Conservation (phyloP, 2,113 vertebrate species). For the Odontophorus gujanensis region DNA sequence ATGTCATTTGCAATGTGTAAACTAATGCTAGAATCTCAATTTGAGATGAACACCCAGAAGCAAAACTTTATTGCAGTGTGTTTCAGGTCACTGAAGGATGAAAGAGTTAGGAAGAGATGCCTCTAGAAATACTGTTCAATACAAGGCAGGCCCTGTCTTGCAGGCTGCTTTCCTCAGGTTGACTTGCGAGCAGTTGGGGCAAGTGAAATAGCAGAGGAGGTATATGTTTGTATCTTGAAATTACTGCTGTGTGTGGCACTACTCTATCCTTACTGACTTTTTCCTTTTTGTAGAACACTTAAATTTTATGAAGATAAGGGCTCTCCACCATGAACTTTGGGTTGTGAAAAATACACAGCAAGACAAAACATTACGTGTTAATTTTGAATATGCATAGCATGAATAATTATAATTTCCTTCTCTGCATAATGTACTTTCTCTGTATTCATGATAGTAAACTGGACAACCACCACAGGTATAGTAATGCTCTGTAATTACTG, state of each 20-base stretch:
- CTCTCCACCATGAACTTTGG: conserved; percentile 7
- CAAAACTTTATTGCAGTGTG: background rate
- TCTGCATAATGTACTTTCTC: background rate
- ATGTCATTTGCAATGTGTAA: conserved; percentile 13
- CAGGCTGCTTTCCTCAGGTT: background rate
- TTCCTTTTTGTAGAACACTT: background rate
- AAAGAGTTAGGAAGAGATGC: conserved; percentile 14
- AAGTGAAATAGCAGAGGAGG: background rate
- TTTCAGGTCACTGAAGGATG: conserved; percentile 30
- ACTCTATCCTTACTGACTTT: background rate
- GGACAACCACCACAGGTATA: background rate
- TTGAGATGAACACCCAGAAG: conserved; percentile 41
- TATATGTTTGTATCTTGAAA: background rate
- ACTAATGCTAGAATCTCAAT: background rate
- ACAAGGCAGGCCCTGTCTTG: conserved; percentile 20
- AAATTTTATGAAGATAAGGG: background rate
- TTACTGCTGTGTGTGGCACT: background rate
- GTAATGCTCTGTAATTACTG: background rate
- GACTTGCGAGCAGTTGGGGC: background rate
- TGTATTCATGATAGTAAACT: background rate
- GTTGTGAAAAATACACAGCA: conserved; percentile 12
- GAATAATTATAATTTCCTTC: background rate
- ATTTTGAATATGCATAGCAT: conserved; percentile 24
- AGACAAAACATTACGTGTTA: background rate
- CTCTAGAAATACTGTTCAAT: background rate